Conservation (phyloP, 2,888 invertebrate species). For the Hydropsyche betteni region DNA sequence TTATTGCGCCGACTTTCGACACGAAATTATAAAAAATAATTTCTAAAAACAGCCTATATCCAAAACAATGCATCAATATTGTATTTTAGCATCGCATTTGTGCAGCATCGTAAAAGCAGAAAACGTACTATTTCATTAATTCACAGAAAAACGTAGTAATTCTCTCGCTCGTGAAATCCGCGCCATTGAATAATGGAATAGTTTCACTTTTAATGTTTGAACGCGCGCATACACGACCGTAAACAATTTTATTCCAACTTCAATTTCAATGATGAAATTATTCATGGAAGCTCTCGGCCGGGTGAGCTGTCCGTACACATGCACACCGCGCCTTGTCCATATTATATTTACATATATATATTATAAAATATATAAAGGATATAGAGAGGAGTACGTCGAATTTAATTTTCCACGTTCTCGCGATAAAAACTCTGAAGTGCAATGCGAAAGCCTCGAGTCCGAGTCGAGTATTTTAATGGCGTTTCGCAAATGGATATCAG, state of each 20-base stretch:
- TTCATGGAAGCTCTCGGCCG: not conserved
- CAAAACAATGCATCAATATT: too few species aligned
- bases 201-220: constrained; percentile 22
- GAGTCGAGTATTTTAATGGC: constrained; percentile 3
- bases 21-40: too few species aligned
- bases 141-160: not conserved
- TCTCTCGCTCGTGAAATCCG: constrained; percentile 5
- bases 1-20: too few species aligned
- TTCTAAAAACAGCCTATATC: too few species aligned
- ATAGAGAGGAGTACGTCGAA: not conserved
- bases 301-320: not conserved
- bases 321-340: not conserved
- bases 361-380: too few species aligned
- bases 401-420: constrained; percentile 22
- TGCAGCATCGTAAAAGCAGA: too few species aligned
- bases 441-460: constrained; percentile 1
- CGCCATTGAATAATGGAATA: constrained; percentile 24
- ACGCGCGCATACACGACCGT: constrained; percentile 4
- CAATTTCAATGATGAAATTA: constrained; percentile 30
- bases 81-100: too few species aligned
- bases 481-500: not conserved
- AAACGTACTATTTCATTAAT: too few species aligned
- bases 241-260: constrained; percentile 31
- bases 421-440: constrained; percentile 20
- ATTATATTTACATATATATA: too few species aligned